Base-by-base conservation (phyloP, 2,888 invertebrate species). In the Netelia fuscicornis region DNA sequence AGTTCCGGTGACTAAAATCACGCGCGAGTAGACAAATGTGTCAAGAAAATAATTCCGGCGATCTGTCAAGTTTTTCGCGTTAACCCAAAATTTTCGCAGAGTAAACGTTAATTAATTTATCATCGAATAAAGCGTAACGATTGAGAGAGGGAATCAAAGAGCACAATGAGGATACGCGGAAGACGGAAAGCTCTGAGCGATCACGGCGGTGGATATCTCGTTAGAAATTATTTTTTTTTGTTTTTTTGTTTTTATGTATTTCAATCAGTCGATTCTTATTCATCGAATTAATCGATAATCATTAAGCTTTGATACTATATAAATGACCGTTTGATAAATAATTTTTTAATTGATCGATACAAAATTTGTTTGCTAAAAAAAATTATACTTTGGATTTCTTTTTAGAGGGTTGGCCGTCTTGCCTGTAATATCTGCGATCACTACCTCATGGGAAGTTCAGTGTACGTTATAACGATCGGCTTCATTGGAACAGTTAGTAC, bases 401-500 rank as follows among this genome's bases (percentile, higher is more conserved):
- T 88, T 37, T 86, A 91, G 92, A 81, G 85, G 23, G 77, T 90
- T 10, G 91, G 90, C 72, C 89, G 89, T 80, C 71, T 91, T 10
- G 90, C 91, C 17, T 93, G 93, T 84, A 88, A 89, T 23, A 76
- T 93, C 48, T 93, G 93, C 83, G 90, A 92, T 72, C 89, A 91
- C 60, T 90, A 90, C 60, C 84, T 92, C 64, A 91, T 93, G 90
- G 93, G 93, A 48, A 92, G 89, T 83, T 87, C 91, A 17, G 80
- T 91, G 20, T 93, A 92, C 86, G 93, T 93, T n/a, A 90, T 90
- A 25, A 68, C 92, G 44, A 88, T 93, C 70, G 93, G 93, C 86
- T 88, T 93, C 77, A 91, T 93, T 87, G 93, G 93, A 87, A 92
- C 91, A 89, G 93, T 93, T 91, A 93, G 93, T 93, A 88, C 84